A percentile compares a stretch with the other conserved stretches of the same genome.
Conservation (phyloP, 2,797 vertebrate genomes). For the Acipenser transmontanus region DNA sequence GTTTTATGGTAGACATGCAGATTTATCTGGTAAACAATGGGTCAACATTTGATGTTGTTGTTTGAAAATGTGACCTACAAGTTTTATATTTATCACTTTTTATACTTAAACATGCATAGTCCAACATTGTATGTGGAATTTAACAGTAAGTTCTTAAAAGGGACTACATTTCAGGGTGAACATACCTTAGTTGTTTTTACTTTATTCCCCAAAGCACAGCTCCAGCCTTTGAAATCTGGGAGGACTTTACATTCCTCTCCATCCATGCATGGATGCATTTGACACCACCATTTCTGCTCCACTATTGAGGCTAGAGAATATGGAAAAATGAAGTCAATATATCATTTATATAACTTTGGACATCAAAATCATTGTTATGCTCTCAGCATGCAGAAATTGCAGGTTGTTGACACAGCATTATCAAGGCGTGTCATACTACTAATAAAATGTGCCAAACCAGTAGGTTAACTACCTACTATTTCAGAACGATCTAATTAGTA, state of each 20-base stretch:
- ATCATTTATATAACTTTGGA: constrained; percentile 8
- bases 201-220: constrained; percentile 94
- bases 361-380: constrained; percentile 6
- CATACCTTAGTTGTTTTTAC: constrained; percentile 97
- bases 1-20: too few relatives aligned
- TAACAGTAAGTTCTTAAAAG: too few relatives aligned
- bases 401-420: neutral
- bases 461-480: too few relatives aligned
- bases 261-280: constrained; percentile 96
- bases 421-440: too few relatives aligned
- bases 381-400: constrained; percentile 5
- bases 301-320: constrained; percentile 81
- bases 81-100: too few relatives aligned
- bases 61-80: too few relatives aligned
- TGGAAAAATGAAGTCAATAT: constrained; percentile 11
- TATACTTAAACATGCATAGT: too few relatives aligned
- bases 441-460: too few relatives aligned
- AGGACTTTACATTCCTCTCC: constrained; percentile 98
- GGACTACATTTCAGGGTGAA: constrained; percentile 16
- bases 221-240: constrained; percentile 95
- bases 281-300: constrained; percentile 98
- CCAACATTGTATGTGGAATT: too few relatives aligned
- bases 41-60: too few relatives aligned
- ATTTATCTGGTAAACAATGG: too few relatives aligned
- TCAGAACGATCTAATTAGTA: too few relatives aligned